Percentiles rank a stretch among this genome's conserved stretches.
These are phyloP conservation scores for Rhinatrema bivittatum DNA, from an alignment of 2,797 vertebrate species.

Conservation along the genomic window DNA sequence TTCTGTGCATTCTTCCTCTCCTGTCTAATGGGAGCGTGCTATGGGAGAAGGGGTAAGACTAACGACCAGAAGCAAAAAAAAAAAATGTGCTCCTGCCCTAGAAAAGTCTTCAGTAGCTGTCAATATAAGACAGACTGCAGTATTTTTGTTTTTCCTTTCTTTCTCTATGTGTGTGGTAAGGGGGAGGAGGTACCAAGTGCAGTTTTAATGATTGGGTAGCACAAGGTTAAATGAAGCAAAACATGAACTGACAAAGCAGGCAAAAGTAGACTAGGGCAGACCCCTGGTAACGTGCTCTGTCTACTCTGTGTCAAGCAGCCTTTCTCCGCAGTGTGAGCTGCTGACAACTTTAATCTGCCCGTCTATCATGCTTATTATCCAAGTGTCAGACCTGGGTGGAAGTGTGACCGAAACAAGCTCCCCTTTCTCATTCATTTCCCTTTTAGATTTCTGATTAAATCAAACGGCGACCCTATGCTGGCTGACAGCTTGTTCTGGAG, in stretches of 20 bases:
- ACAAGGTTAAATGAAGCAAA: constrained; percentile 18
- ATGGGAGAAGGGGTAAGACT: constrained; percentile 20
- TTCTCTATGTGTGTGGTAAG: background rate
- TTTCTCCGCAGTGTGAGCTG: constrained; percentile 14
- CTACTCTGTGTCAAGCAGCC: constrained; percentile 13
- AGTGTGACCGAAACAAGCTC: background rate
- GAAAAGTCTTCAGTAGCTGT: constrained; percentile 2
- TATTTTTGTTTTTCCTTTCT: background rate
- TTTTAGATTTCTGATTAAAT: constrained; percentile 7
- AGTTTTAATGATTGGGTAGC: background rate
- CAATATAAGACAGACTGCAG: background rate
- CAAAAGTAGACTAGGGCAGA: constrained; percentile 12
- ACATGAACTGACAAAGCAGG: constrained; percentile 24
- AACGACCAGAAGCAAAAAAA: no score
- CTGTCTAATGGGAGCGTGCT: no score
- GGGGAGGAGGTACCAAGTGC: background rate
- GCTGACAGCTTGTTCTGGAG: background rate
- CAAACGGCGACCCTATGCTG: background rate
- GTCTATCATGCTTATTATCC: constrained; percentile 14
- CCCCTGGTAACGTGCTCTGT: constrained; percentile 22
- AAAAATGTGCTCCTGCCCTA: constrained; percentile 3
- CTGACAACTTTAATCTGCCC: constrained; percentile 36
- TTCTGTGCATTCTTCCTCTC: no score
- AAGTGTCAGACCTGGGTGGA: background rate
- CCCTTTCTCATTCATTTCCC: background rate